These are phyloP conservation scores for Rhodinocichla rosea DNA, from an alignment of 2,113 vertebrate species.

Conservation along the genomic window DNA sequence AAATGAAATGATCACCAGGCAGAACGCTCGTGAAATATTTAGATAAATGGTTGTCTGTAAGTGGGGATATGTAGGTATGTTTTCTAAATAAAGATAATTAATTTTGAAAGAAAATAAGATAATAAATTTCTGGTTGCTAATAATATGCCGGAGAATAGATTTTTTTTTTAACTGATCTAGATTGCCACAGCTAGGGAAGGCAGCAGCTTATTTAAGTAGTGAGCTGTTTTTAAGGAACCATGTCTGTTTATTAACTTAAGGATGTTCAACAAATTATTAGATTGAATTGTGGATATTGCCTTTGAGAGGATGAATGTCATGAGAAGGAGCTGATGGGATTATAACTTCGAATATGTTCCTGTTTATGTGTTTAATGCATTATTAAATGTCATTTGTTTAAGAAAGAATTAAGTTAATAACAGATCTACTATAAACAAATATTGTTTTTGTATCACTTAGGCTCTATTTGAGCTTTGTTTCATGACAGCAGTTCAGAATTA, in stretches of 20 bases:
- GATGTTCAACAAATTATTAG: not conserved
- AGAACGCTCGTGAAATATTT: not conserved
- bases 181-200: not conserved
- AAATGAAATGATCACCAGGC: not conserved
- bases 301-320: not conserved
- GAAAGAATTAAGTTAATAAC: conserved; percentile 1
- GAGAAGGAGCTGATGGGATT: conserved; percentile 10
- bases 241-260: not conserved
- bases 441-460: not conserved
- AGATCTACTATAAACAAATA: conserved; percentile 15
- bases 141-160: not conserved
- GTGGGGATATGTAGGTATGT: not conserved
- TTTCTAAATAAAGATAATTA: not conserved
- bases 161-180: not conserved
- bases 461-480: conserved; percentile 21
- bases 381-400: conserved; percentile 36
- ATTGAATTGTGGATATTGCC: not conserved
- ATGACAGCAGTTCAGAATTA: not conserved
- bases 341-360: not conserved
- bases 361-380: conserved; percentile 23
- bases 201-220: not conserved
- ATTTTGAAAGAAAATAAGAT: not conserved
- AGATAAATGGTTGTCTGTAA: not conserved
- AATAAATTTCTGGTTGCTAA: not conserved
- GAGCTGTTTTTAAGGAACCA: not conserved